A percentile compares a stretch with the other conserved stretches of the same genome.
These are phyloP conservation scores for Limanda limanda DNA, from an alignment of 2,113 vertebrate species.

Conservation along the genomic window DNA sequence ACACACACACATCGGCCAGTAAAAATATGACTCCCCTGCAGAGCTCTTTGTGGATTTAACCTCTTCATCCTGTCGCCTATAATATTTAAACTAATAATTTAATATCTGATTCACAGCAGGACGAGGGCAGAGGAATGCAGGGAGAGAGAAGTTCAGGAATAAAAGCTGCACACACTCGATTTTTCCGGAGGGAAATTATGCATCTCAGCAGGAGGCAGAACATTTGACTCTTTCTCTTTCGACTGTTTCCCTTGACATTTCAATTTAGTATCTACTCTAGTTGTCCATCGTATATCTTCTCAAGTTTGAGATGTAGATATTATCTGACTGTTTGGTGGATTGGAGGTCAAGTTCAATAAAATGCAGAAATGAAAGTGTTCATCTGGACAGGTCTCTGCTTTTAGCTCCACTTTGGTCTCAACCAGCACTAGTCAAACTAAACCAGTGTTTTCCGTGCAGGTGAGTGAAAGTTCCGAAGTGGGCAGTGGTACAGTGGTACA, in stretches of 20 bases:
- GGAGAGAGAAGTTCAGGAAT: conserved; percentile 1
- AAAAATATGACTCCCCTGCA: conserved; percentile 51
- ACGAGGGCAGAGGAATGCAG: background rate
- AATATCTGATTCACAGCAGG: conserved; percentile 44
- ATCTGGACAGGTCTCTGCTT: too few species aligned
- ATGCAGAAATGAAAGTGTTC: too few species aligned
- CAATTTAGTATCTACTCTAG: background rate
- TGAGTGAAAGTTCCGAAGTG: background rate
- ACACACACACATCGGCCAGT: conserved; percentile 2
- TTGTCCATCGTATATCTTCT: too few species aligned
- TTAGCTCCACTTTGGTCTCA: too few species aligned
- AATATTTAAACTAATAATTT: conserved; percentile 53
- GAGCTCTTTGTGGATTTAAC: conserved; percentile 63
- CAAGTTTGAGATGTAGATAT: too few species aligned
- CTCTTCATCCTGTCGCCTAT: conserved; percentile 25
- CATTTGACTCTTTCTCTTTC: conserved; percentile 2
- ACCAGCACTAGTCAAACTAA: too few species aligned
- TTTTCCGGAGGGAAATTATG: background rate
- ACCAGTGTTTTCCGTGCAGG: background rate
- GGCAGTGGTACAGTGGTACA: too few species aligned
- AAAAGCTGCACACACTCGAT: background rate
- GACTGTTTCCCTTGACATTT: background rate
- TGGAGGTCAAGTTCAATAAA: too few species aligned
- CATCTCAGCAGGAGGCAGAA: too few species aligned
- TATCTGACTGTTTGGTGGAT: too few species aligned